Conservation (phyloP, 2,113 vertebrate species). For the Tauraco erythrolophus region DNA sequence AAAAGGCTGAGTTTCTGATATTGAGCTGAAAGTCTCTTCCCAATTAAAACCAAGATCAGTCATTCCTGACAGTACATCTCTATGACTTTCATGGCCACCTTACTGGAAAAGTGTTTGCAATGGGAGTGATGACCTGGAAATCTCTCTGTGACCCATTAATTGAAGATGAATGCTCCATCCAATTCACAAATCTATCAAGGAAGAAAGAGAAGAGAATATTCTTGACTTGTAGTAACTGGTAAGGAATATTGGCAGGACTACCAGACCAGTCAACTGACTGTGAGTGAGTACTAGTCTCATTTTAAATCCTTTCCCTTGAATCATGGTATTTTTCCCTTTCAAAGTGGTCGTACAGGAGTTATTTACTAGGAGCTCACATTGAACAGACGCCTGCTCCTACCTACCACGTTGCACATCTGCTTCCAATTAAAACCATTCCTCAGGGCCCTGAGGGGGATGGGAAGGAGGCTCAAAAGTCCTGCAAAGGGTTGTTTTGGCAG, state of each 20-base stretch:
- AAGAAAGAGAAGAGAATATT: not conserved
- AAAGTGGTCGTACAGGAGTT: not conserved
- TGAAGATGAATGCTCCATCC: not conserved
- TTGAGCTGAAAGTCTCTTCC: not conserved
- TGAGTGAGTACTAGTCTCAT: not conserved
- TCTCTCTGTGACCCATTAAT: not conserved
- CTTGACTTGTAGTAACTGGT: not conserved
- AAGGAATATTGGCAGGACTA: not conserved
- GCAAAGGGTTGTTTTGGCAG: slow-evolving; percentile 17
- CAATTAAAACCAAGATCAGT: not conserved
- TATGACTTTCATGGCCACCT: not conserved
- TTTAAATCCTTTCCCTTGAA: slow-evolving; percentile 3
- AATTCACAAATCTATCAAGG: not conserved
- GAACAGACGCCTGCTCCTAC: not conserved
- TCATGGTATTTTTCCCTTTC: not conserved
- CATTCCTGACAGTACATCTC: not conserved
- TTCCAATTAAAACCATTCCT: slow-evolving; percentile 52
- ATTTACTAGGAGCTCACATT: slow-evolving; percentile 1
- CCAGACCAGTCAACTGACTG: not conserved
- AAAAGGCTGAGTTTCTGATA: not conserved
- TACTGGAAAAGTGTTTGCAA: not conserved
- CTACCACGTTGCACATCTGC: slow-evolving; percentile 48
- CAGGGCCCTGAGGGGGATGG: not conserved
- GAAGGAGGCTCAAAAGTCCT: slow-evolving; percentile 1
- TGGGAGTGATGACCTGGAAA: not conserved